These are phyloP conservation scores for Pseudomugil gertrudae DNA, from an alignment of 2,797 vertebrate species.

Conservation along the genomic window DNA sequence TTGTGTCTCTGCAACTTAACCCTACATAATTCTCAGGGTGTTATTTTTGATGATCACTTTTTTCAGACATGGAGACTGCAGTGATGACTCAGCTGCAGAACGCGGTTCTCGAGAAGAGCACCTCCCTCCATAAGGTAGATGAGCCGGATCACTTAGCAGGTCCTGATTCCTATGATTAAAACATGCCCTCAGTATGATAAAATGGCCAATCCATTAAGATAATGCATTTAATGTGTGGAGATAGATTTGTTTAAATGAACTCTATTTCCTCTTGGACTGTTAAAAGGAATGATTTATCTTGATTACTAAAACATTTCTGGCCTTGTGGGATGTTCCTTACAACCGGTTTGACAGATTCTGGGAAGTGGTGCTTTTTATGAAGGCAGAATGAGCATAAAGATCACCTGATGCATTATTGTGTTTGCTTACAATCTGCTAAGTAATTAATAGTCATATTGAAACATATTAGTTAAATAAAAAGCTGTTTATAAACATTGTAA, in stretches of 20 bases:
- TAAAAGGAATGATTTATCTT: constrained; percentile 25
- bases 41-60: constrained; percentile 3
- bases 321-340: constrained; percentile 8
- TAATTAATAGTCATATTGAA: constrained; percentile 1
- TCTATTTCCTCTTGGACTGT: background rate
- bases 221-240: constrained; percentile 24
- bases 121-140: constrained; percentile 82
- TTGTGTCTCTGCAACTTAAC: background rate
- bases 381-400: constrained; percentile 1
- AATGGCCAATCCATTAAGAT: constrained; percentile 17
- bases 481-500: background rate
- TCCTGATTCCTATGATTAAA: constrained; percentile 25
- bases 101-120: constrained; percentile 85
- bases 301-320: constrained; percentile 29
- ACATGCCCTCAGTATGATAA: constrained; percentile 24
- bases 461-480: constrained; percentile 2
- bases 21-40: background rate
- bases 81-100: constrained; percentile 93
- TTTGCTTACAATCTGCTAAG: background rate
- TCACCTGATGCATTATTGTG: constrained; percentile 8
- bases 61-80: constrained; percentile 88
- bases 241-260: constrained; percentile 1
- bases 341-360: constrained; percentile 22
- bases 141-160: constrained; percentile 2
- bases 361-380: constrained; percentile 17